These are phyloP conservation scores for Rhinogobius similis DNA, from an alignment of 2,113 vertebrate genomes.

Conservation along the genomic window DNA sequence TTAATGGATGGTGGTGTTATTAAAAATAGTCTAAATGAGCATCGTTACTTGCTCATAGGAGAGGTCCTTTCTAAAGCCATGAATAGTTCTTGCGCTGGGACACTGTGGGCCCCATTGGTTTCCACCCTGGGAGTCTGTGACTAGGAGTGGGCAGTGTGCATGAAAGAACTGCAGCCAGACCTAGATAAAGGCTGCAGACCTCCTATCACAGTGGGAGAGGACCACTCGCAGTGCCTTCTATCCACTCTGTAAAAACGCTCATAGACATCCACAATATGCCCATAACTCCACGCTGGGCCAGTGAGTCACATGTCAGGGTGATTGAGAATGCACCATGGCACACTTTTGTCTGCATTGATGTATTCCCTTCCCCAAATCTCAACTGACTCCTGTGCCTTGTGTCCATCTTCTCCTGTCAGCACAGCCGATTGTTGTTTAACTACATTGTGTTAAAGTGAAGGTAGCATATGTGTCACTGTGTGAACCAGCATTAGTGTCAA, in stretches of 20 bases:
- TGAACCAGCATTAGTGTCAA: conserved; percentile 41
- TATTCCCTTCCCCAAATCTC: conserved; percentile 14
- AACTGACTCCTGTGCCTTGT: conserved; percentile 30
- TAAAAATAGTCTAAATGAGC: conserved; percentile 37
- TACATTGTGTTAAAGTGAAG: conserved; percentile 24
- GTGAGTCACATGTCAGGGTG: conserved; percentile 46
- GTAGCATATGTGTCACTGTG: conserved; percentile 49
- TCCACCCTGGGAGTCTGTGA: conserved; percentile 39
- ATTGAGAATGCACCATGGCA: conserved; percentile 56
- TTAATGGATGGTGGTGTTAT: background rate
- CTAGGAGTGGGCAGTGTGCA: conserved; percentile 40
- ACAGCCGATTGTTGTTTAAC: conserved; percentile 25
- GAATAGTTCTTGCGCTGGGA: conserved; percentile 50
- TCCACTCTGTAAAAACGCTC: conserved; percentile 22
- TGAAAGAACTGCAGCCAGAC: conserved; percentile 51
- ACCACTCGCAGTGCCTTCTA: conserved; percentile 58
- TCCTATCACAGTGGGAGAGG: conserved; percentile 58
- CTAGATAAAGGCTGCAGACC: conserved; percentile 69
- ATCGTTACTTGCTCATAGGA: conserved; percentile 38
- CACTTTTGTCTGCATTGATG: conserved; percentile 53
- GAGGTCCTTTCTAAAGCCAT: conserved; percentile 47
- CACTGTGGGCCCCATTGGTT: conserved; percentile 43
- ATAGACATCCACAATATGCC: conserved; percentile 32
- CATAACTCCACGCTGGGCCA: conserved; percentile 42
- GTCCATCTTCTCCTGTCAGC: conserved; percentile 18